Evolutionary conservation across 2,113 vertebrate species (phyloP).

Genomic region (Acrocephalus arundinaceus): DNA sequence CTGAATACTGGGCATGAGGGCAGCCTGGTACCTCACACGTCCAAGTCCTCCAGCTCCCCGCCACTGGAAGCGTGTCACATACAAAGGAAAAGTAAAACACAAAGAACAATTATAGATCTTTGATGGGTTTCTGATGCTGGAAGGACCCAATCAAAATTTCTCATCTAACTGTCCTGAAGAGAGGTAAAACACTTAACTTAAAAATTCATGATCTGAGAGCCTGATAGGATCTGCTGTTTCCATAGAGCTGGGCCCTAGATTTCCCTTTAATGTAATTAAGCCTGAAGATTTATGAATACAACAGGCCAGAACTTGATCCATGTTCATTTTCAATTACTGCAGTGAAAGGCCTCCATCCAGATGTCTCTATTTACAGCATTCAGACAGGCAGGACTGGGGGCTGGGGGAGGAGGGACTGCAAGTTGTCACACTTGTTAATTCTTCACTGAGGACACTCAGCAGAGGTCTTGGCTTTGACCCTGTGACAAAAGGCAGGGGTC

Average conservation of each 20-base stretch:
- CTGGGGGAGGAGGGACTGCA: constrained; percentile 74
- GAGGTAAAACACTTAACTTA: constrained; percentile 78
- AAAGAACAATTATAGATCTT: constrained; percentile 9
- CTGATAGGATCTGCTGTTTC: constrained; percentile 89
- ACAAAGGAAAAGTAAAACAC: not conserved
- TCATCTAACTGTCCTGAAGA: constrained; percentile 47
- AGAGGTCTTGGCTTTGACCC: constrained; percentile 87
- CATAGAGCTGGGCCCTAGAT: constrained; percentile 86
- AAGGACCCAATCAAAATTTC: constrained; percentile 60
- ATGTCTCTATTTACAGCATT: constrained; percentile 89
- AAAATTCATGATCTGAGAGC: constrained; percentile 85
- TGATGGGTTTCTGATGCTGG: not conserved
- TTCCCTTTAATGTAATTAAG: constrained; percentile 97
- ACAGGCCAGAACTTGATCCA: constrained; percentile 94
- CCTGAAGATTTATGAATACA: constrained; percentile 92
- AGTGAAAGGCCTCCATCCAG: constrained; percentile 89
- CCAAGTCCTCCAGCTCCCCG: not conserved
- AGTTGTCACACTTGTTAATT: constrained; percentile 90
- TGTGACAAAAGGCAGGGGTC: constrained; percentile 76
- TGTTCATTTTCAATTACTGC: constrained; percentile 90
- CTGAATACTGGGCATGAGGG: fast-evolving
- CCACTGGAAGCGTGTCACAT: fast-evolving
- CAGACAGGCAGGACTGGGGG: constrained; percentile 78
- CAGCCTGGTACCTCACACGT: not conserved
- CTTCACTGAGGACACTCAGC: constrained; percentile 83